phyloP scores from a whole-genome alignment of 1,140 invertebrate species.

The Daktulosphaira vitifoliae region DNA sequence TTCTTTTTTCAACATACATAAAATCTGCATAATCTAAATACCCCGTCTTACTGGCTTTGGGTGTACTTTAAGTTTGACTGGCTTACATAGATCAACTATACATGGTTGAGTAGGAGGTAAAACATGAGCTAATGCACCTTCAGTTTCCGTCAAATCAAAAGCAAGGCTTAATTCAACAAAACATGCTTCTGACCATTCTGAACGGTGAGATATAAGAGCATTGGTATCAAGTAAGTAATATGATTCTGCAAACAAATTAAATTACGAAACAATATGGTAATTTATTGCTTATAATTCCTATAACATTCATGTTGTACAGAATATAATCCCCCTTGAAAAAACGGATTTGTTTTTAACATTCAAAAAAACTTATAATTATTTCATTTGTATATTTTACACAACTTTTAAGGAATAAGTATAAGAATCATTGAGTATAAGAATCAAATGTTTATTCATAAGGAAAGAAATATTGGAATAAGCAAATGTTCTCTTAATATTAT shows the following conservation, averaged over 20 bases:
- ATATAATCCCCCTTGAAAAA: too few relatives aligned
- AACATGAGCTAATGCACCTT: conserved; percentile 46
- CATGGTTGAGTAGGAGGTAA: conserved; percentile 53
- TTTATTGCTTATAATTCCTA: too few relatives aligned
- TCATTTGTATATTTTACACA: too few relatives aligned
- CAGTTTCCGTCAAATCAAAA: conserved; percentile 62
- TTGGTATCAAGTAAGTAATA: conserved; percentile 74
- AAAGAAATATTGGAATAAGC: background rate
- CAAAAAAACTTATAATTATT: too few relatives aligned
- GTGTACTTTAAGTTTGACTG: conserved; percentile 78
- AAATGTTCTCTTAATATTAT: background rate
- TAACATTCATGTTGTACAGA: too few relatives aligned
- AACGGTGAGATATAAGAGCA: conserved; percentile 78
- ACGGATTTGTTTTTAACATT: too few relatives aligned
- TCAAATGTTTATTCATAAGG: too few relatives aligned
- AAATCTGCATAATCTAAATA: too few relatives aligned
- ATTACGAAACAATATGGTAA: too few relatives aligned
- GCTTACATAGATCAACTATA: conserved; percentile 76
- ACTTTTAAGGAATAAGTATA: too few relatives aligned
- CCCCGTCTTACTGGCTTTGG: conserved; percentile 80
- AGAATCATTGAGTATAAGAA: too few relatives aligned
- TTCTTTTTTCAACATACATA: too few relatives aligned
- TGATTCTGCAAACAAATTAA: conserved; percentile 40
- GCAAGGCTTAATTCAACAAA: conserved; percentile 79
- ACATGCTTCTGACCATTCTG: conserved; percentile 74